Evolutionary conservation across 1,140 invertebrate genomes (phyloP), one percentile per base, ranked within the genome.

Genomic region (Meloidogyne hapla): DNA sequence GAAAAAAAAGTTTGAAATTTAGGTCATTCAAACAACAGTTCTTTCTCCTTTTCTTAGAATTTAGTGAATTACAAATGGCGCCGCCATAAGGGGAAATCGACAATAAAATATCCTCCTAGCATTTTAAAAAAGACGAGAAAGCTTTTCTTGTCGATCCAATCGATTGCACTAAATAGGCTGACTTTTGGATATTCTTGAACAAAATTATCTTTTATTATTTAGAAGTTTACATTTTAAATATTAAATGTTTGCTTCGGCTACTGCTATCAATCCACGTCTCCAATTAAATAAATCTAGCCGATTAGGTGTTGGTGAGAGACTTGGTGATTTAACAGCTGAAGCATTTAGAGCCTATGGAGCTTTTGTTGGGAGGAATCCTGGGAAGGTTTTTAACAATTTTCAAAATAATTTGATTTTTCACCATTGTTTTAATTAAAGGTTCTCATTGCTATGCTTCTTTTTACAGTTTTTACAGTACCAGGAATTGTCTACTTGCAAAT

Each of bases 401-500:
- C 15, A 13, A 25, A 40, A 28, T 13, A 26, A 15, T 21, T n/a
- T n/a, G n/a, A n/a, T n/a, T n/a, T 12, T 9, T 25, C 12, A 28
- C 9, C n/a, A n/a, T n/a, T n/a, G n/a, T 13, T 33, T 10, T 21
- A 21, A 25, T 45, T 13, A 12, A 5, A 25, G 68, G 71, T 23
- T 38, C 62, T 67, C 15, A 81, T 83, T 42, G 21, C 67, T 4
- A 77, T 77, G n/a, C 23, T 83, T 9, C 12, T 86, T 12, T 76
- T 82, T 70, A 86, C 86, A 33, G 13, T 86, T 26, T 62, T 74
- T 2, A 81, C 23, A 28, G 18, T 84, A 1, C 84, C 84, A 23
- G 86, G 86, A 26, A 66, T 87, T 25, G 77, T 74, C 18, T 83
- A 75, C 45, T 23, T 86, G 42, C 63, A 74, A 45, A 86, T 86